Conservation (phyloP, 1,140 invertebrate species). For the Hypsibius dujardini region DNA sequence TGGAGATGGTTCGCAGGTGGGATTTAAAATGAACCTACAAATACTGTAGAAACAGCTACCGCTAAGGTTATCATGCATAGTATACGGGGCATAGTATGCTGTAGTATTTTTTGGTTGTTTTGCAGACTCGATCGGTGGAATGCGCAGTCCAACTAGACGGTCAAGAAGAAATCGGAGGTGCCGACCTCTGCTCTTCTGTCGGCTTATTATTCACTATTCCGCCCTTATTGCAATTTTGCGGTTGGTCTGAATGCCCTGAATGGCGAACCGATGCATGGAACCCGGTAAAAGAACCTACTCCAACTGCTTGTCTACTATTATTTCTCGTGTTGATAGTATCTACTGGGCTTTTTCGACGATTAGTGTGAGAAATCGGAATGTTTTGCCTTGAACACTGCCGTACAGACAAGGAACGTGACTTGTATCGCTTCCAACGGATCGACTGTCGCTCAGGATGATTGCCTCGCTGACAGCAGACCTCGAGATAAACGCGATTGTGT, state of each 20-base stretch:
- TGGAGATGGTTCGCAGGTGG: background rate
- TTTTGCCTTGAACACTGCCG: background rate
- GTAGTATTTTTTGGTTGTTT: background rate
- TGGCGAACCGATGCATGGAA: background rate
- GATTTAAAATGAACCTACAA: too few species aligned
- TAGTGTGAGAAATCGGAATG: slow-evolving; percentile 5
- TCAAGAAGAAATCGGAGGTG: background rate
- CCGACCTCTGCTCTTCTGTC: background rate
- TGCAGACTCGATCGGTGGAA: background rate
- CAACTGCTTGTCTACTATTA: too few species aligned
- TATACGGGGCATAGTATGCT: background rate
- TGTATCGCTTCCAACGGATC: background rate
- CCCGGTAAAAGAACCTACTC: too few species aligned
- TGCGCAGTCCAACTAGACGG: background rate
- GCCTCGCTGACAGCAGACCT: background rate
- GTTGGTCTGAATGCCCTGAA: background rate
- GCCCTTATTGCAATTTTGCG: background rate
- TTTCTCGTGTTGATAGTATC: background rate
- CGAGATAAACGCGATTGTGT: slow-evolving; percentile 5
- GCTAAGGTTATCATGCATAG: background rate
- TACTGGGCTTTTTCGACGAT: background rate
- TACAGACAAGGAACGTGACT: background rate
- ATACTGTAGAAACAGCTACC: background rate
- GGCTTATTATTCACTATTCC: background rate
- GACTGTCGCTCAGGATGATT: background rate